Conservation (phyloP, 2,113 vertebrate genomes). For the Dipodomys ordii region DNA sequence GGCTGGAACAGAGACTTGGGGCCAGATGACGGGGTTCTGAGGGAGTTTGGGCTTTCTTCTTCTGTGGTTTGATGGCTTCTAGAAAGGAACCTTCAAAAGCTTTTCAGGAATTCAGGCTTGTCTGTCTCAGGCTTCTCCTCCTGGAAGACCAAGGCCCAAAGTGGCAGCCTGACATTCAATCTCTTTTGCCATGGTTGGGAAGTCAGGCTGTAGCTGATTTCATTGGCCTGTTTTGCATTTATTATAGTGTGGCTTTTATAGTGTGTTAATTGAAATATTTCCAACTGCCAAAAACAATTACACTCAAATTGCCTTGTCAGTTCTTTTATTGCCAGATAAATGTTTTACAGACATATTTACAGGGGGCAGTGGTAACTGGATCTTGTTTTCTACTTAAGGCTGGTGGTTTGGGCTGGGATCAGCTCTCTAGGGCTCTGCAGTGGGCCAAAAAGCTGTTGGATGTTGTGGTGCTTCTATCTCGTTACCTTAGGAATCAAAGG, state of each 20-base stretch:
- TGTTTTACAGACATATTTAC: conserved; percentile 81
- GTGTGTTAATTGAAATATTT: conserved; percentile 86
- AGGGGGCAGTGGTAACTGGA: conserved; percentile 77
- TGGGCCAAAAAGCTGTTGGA: conserved; percentile 70
- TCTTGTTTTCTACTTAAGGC: conserved; percentile 75
- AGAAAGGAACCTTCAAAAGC: conserved; percentile 66
- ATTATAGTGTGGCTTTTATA: conserved; percentile 84
- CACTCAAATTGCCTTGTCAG: conserved; percentile 81
- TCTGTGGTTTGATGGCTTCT: conserved; percentile 64
- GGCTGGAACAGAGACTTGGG: background rate
- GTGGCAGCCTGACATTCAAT: conserved; percentile 78
- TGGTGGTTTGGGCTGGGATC: conserved; percentile 62
- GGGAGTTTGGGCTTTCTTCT: conserved; percentile 45
- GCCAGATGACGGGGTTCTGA: conserved; percentile 30
- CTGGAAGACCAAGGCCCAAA: conserved; percentile 74
- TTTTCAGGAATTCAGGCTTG: conserved; percentile 74
- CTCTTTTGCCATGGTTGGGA: conserved; percentile 72
- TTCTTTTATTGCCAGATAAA: conserved; percentile 84
- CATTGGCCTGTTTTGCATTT: conserved; percentile 84
- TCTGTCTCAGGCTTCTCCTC: conserved; percentile 71
- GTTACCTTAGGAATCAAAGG: conserved; percentile 70
- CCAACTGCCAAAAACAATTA: conserved; percentile 84
- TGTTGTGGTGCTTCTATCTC: conserved; percentile 33
- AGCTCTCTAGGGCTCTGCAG: conserved; percentile 62
- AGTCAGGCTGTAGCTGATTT: conserved; percentile 79